Evolutionary conservation across 2,113 vertebrate species (phyloP).

Genomic region (Ancistrus triradiatus): DNA sequence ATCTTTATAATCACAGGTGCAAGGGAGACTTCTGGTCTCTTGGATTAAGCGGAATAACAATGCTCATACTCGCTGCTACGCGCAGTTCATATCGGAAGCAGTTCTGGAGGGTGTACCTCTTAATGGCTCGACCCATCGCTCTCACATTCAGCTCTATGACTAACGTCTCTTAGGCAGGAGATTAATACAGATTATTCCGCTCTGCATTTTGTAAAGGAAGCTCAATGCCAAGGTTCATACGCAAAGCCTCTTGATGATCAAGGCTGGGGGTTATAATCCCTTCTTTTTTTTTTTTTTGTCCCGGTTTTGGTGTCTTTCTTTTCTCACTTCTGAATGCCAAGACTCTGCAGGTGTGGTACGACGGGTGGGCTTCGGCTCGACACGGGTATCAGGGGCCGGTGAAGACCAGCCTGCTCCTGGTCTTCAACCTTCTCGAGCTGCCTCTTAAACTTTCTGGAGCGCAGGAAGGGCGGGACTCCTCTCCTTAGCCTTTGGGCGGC

Average conservation of each 20-base stretch:
- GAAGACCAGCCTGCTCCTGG: constrained; percentile 70
- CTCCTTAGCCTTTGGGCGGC: constrained; percentile 80
- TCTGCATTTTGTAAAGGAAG: constrained; percentile 36
- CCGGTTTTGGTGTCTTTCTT: constrained; percentile 56
- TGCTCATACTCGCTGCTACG: constrained; percentile 33
- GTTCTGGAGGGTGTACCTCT: constrained; percentile 24
- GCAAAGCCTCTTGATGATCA: constrained; percentile 54
- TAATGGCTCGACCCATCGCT: constrained; percentile 31
- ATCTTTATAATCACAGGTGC: constrained; percentile 51
- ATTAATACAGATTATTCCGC: constrained; percentile 36
- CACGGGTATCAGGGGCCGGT: constrained; percentile 80
- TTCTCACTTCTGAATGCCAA: constrained; percentile 64
- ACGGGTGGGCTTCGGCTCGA: constrained; percentile 73
- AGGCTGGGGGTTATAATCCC: constrained; percentile 57
- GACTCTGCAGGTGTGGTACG: constrained; percentile 37
- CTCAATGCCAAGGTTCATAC: constrained; percentile 41
- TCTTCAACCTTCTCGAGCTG: constrained; percentile 77
- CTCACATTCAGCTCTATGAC: constrained; percentile 39
- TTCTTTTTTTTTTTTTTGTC: too few relatives aligned
- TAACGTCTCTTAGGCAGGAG: constrained; percentile 43
- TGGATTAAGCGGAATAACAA: constrained; percentile 41
- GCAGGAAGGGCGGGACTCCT: constrained; percentile 76
- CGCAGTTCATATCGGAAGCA: constrained; percentile 30
- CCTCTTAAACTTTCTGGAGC: constrained; percentile 74
- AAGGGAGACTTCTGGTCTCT: constrained; percentile 39